These are phyloP conservation scores for Eptatretus atami DNA, from an alignment of 2,797 vertebrate species.

Conservation along the genomic window DNA sequence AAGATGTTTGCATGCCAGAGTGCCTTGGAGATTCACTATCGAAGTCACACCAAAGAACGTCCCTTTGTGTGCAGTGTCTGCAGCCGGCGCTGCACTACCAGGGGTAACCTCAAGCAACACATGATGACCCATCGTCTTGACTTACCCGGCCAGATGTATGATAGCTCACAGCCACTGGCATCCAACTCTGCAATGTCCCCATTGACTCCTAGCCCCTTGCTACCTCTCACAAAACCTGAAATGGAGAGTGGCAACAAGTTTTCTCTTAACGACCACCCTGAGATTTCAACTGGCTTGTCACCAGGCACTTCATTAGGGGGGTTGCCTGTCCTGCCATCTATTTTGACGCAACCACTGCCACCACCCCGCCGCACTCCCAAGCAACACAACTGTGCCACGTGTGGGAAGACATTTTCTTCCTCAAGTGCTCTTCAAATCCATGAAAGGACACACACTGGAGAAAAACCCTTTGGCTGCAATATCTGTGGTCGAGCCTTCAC, in stretches of 20 bases:
- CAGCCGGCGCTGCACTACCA: constrained; percentile 32
- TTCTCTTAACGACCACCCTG: constrained; percentile 40
- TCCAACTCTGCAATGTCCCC: constrained; percentile 45
- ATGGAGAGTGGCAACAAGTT: constrained; percentile 82
- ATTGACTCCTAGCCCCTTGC: constrained; percentile 43
- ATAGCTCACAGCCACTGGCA: constrained; percentile 29
- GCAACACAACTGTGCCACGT: constrained; percentile 98
- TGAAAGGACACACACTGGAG: constrained; percentile 92
- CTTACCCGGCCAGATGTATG: constrained; percentile 28
- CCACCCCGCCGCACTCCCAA: constrained; percentile 84
- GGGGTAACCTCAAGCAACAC: constrained; percentile 36
- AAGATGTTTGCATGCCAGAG: constrained; percentile 38
- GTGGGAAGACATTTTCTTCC: constrained; percentile 96
- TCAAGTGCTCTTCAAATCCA: constrained; percentile 98
- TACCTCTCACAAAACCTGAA: constrained; percentile 86
- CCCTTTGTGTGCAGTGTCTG: constrained; percentile 29
- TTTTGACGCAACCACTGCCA: constrained; percentile 58
- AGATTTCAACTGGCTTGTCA: constrained; percentile 43
- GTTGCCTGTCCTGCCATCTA: constrained; percentile 38
- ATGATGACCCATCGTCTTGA: constrained; percentile 29
- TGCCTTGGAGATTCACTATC: constrained; percentile 33
- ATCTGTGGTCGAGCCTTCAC: constrained; percentile 97
- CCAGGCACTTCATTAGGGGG: constrained; percentile 33
- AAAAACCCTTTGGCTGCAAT: constrained; percentile 94
- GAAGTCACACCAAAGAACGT: constrained; percentile 36